These are phyloP conservation scores for Drosophila lowei DNA, from an alignment of 1,140 invertebrate species.

Conservation along the genomic window DNA sequence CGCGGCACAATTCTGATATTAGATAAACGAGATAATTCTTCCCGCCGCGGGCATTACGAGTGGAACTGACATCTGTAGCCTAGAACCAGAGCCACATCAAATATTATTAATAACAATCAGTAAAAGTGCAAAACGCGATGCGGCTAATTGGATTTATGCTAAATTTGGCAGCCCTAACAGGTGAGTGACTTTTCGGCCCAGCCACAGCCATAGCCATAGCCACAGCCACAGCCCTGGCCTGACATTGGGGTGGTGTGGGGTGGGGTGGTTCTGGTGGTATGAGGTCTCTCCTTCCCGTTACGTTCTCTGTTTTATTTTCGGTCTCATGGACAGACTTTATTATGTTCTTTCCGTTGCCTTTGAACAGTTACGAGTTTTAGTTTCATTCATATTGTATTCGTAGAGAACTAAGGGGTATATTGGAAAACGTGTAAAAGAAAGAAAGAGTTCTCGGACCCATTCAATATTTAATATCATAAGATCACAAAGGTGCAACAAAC, in stretches of 20 bases:
- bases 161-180: conserved; percentile 75
- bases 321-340: conserved; percentile 40
- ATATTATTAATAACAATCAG: conserved; percentile 22
- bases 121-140: conserved; percentile 43
- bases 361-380: conserved; percentile 26
- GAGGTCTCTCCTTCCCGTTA: conserved; percentile 23
- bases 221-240: conserved; percentile 5
- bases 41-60: conserved; percentile 9
- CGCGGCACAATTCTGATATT: conserved; percentile 29
- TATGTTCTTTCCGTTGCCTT: conserved; percentile 27
- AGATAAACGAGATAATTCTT: conserved; percentile 50
- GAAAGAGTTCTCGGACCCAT: too few species aligned
- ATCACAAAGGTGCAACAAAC: too few species aligned
- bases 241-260: conserved; percentile 10
- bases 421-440: too few species aligned
- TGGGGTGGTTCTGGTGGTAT: conserved; percentile 2
- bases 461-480: too few species aligned
- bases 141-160: conserved; percentile 71
- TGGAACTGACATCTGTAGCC: neutral
- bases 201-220: conserved; percentile 2
- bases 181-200: conserved; percentile 44
- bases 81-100: too few species aligned
- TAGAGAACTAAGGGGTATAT: too few species aligned
- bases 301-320: conserved; percentile 44
- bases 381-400: conserved; percentile 37